phyloP scores from a whole-genome alignment of 2,888 invertebrate species.

The Yponomeuta malinellus region DNA sequence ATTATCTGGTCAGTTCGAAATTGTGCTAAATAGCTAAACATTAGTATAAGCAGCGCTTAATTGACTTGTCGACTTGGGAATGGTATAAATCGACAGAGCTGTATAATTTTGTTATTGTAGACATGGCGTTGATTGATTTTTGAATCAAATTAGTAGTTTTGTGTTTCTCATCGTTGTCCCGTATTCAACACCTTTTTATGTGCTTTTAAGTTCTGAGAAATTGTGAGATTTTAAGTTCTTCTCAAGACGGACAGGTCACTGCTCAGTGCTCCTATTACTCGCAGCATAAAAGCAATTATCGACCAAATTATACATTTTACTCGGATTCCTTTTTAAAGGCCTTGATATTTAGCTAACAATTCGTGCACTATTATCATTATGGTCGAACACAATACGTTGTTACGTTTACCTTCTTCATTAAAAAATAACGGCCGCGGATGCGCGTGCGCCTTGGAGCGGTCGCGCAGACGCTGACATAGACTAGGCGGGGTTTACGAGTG shows the following conservation, averaged over 20 bases:
- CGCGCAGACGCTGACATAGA: slow-evolving; percentile 15
- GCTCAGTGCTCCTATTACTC: no score
- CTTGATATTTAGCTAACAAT: slow-evolving; percentile 48
- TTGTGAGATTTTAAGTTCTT: background rate
- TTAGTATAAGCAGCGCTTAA: background rate
- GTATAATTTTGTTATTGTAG: background rate
- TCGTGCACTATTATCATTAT: slow-evolving; percentile 13
- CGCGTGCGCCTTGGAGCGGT: slow-evolving; percentile 29
- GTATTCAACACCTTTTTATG: background rate
- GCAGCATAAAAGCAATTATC: no score
- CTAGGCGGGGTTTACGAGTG: background rate
- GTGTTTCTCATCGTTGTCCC: background rate
- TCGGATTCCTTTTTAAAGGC: slow-evolving; percentile 25
- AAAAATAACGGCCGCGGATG: slow-evolving; percentile 30
- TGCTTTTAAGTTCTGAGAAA: background rate
- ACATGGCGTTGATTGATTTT: background rate
- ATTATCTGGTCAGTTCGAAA: background rate
- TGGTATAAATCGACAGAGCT: background rate
- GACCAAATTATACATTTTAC: no score
- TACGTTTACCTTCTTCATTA: slow-evolving; percentile 26
- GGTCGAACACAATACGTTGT: slow-evolving; percentile 11
- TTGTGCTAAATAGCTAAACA: background rate
- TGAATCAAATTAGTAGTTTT: background rate
- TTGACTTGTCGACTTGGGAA: background rate
- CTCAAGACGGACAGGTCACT: background rate